phyloP scores from a whole-genome alignment of 2,888 invertebrate species.

The Cataglyphis albicans region DNA sequence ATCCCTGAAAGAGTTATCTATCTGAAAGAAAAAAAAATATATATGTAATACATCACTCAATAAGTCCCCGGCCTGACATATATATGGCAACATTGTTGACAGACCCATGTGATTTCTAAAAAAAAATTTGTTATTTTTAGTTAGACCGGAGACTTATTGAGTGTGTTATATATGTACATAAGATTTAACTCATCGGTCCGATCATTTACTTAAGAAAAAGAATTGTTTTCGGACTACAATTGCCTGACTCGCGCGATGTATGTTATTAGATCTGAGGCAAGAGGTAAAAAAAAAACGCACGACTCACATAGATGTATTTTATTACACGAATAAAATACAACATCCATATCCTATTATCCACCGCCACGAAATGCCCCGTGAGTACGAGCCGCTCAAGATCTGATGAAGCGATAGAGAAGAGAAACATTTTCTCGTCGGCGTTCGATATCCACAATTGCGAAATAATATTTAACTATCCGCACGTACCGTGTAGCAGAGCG shows the following conservation, averaged over 20 bases:
- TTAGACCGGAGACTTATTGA: too few relatives aligned
- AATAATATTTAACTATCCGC: slow-evolving; percentile 43
- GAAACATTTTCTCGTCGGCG: slow-evolving; percentile 27
- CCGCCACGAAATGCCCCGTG: neutral
- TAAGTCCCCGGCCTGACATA: too few relatives aligned
- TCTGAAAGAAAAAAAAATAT: neutral
- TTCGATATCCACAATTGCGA: neutral
- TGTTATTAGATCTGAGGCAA: neutral
- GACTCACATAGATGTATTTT: neutral
- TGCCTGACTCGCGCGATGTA: neutral
- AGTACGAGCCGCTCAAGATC: slow-evolving; percentile 1
- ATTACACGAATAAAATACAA: neutral
- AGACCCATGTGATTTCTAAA: too few relatives aligned
- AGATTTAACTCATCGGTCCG: neutral
- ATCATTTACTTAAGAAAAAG: neutral
- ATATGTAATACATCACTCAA: neutral
- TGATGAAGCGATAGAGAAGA: slow-evolving; percentile 13
- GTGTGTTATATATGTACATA: neutral
- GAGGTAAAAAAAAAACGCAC: neutral
- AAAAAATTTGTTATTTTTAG: too few relatives aligned
- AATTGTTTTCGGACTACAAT: neutral
- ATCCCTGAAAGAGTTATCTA: neutral
- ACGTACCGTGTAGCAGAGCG: neutral
- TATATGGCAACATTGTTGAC: too few relatives aligned
- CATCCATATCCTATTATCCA: neutral